Percentiles rank a stretch among this genome's conserved stretches.
Conservation (phyloP, 1,140 invertebrate species). For the Calliphora vicina region DNA sequence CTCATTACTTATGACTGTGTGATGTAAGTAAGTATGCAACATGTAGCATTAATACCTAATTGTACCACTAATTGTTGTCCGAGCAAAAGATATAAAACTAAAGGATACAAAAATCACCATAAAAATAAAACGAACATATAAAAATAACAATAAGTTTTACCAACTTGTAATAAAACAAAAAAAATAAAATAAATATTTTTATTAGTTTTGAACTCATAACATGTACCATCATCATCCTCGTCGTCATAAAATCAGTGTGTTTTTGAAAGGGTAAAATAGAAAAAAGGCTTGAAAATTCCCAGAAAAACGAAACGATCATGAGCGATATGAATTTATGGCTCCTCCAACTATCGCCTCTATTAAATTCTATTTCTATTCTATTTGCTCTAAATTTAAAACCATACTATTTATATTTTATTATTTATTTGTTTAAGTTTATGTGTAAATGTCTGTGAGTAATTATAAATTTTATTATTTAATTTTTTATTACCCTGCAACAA, state of each 20-base stretch:
- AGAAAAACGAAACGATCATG: neutral
- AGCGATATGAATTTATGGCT: constrained; percentile 2
- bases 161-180: neutral
- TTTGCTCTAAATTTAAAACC: constrained; percentile 21
- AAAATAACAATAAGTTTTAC: neutral
- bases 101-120: neutral
- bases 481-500: constrained; percentile 14
- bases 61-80: constrained; percentile 19
- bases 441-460: too few relatives aligned
- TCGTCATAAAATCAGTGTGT: neutral
- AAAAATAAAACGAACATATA: neutral
- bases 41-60: constrained; percentile 26
- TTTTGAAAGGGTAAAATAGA: neutral
- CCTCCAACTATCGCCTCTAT: neutral
- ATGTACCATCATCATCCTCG: neutral
- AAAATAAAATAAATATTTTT: neutral
- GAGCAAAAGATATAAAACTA: constrained; percentile 7
- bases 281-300: constrained; percentile 18
- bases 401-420: constrained; percentile 27
- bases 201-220: constrained; percentile 3
- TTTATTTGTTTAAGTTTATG: neutral
- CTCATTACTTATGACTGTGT: neutral
- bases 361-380: neutral
- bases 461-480: too few relatives aligned
- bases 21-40: neutral